phyloP scores from a whole-genome alignment of 30 jellyfish, hydroid and myxozoan genomes.

The Aurelia aurita complex sp. Pacific region DNA sequence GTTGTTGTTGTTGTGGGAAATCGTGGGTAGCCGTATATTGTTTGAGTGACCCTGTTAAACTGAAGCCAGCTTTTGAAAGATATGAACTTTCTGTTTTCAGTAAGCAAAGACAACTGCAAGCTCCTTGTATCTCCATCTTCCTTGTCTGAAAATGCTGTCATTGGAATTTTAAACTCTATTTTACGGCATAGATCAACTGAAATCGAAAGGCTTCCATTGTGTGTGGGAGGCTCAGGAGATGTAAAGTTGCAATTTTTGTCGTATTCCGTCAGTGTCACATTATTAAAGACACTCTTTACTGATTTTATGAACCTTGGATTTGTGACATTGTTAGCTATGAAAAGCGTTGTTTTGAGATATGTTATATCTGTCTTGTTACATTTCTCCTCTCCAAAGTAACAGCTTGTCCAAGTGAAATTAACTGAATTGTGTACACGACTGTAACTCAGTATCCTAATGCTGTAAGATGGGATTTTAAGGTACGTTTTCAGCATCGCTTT shows the following conservation, averaged over 20 bases:
- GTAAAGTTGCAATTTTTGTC: conserved; percentile 45
- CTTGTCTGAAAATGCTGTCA: conserved; percentile 32
- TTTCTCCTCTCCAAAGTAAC: conserved; percentile 1
- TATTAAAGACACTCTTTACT: conserved; percentile 7
- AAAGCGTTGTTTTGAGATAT: conserved; percentile 18
- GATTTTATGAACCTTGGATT: conserved; percentile 26
- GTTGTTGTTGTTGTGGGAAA: conserved; percentile 7
- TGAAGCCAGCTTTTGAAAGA: conserved; percentile 60
- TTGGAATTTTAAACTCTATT: conserved; percentile 27
- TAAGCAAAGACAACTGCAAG: conserved; percentile 38
- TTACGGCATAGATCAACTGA: conserved; percentile 42
- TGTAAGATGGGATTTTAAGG: conserved; percentile 5
- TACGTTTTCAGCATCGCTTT: conserved; percentile 19
- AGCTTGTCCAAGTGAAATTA: conserved; percentile 23
- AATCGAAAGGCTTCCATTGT: conserved; percentile 25
- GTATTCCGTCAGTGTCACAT: conserved; percentile 37
- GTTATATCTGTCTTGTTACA: conserved; percentile 47
- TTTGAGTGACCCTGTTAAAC: conserved; percentile 46
- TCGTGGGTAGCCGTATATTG: conserved; percentile 73
- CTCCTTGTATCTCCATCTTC: conserved; percentile 67
- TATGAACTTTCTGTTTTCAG: conserved; percentile 6
- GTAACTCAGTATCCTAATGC: conserved; percentile 27
- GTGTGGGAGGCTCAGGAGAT: conserved; percentile 45
- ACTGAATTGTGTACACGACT: conserved; percentile 14
- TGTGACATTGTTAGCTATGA: conserved; percentile 29